A percentile compares a stretch with the other conserved stretches of the same genome.
phyloP scores from a whole-genome alignment of 2,113 vertebrate species.

The Uria aalge region DNA sequence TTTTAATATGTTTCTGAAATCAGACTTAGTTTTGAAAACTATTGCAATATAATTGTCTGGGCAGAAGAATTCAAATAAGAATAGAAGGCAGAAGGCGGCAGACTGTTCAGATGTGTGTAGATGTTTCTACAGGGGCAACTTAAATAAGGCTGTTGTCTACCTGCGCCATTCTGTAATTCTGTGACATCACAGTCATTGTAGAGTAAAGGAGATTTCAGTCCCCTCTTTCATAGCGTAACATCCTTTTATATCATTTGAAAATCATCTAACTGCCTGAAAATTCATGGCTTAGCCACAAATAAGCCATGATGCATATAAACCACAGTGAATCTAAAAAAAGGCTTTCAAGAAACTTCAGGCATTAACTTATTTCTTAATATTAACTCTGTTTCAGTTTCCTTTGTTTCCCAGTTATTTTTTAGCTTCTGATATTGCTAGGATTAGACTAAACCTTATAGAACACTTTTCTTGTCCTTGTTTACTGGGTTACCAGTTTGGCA shows the following conservation, averaged over 20 bases:
- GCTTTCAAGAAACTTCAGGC: not conserved
- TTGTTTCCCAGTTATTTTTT: not conserved
- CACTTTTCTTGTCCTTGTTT: not conserved
- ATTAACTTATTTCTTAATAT: not conserved
- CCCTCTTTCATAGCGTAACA: not conserved
- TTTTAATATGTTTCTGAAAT: not conserved
- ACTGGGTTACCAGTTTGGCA: not conserved
- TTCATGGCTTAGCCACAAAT: fast-evolving
- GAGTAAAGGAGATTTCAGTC: not conserved
- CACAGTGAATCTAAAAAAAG: not conserved
- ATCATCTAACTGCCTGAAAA: not conserved
- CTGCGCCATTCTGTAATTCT: no score
- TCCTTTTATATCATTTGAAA: not conserved
- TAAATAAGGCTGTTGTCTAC: not conserved
- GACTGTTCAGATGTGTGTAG: not conserved
- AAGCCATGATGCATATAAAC: not conserved
- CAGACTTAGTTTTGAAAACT: not conserved
- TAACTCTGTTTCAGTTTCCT: not conserved
- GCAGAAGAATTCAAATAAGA: not conserved
- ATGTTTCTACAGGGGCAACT: not conserved
- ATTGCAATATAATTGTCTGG: not conserved
- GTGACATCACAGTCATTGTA: not conserved
- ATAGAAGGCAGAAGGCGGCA: not conserved
- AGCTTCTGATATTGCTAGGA: not conserved
- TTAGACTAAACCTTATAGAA: fast-evolving